Percentiles rank a stretch among this genome's conserved stretches.
Conservation (phyloP, 2,797 vertebrate genomes). For the Microctenopoma steveboyesi region DNA sequence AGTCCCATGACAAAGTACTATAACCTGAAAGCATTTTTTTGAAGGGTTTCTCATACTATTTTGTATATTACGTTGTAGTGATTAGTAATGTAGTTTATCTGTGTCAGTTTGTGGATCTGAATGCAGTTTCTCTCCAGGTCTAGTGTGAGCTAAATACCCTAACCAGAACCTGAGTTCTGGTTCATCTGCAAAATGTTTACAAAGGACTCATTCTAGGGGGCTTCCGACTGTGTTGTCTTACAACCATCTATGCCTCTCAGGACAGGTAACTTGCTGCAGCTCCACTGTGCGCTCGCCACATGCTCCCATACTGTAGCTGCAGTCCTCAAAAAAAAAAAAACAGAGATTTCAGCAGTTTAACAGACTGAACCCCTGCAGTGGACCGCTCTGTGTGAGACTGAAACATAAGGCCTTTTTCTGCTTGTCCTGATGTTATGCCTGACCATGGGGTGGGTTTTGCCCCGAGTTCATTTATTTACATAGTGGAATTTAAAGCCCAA, state of each 20-base stretch:
- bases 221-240: conserved; percentile 9
- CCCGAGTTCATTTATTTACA: conserved; percentile 3
- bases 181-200: background rate
- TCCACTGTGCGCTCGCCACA: conserved; percentile 63
- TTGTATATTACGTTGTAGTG: too few relatives aligned
- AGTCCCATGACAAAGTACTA: too few relatives aligned
- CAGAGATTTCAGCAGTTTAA: conserved; percentile 83
- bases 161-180: too few relatives aligned
- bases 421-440: conserved; percentile 45
- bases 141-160: too few relatives aligned
- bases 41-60: too few relatives aligned
- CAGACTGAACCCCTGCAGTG: conserved; percentile 65
- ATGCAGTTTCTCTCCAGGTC: too few relatives aligned
- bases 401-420: conserved; percentile 55
- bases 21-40: too few relatives aligned
- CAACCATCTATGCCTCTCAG: conserved; percentile 26
- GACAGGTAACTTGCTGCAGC: conserved; percentile 68
- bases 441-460: background rate
- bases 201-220: background rate
- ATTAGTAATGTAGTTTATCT: too few relatives aligned
- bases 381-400: conserved; percentile 41
- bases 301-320: conserved; percentile 69
- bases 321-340: conserved; percentile 72
- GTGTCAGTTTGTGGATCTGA: too few relatives aligned
- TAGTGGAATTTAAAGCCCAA: background rate